Conservation (phyloP, 2,888 invertebrate genomes). For the Trichopria drosophilae region DNA sequence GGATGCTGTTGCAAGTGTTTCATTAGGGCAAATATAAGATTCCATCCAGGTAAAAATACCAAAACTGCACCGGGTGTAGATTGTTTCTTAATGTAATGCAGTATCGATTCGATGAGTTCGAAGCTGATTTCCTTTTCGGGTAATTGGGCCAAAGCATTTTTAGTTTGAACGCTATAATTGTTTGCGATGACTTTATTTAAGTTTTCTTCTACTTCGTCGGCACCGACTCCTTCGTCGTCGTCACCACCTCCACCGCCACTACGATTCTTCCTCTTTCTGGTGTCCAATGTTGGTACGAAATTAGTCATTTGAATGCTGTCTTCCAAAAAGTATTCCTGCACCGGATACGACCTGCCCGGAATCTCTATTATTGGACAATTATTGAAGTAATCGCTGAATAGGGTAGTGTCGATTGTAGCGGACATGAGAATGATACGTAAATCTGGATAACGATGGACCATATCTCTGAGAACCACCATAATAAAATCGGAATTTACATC, state of each 20-base stretch:
- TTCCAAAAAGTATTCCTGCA: slow-evolving; percentile 89
- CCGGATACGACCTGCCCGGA: slow-evolving; percentile 84
- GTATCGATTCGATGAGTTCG: slow-evolving; percentile 84
- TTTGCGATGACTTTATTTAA: slow-evolving; percentile 66
- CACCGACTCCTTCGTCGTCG: slow-evolving; percentile 54
- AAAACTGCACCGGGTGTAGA: slow-evolving; percentile 82
- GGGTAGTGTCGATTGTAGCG: slow-evolving; percentile 92
- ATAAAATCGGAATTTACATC: slow-evolving; percentile 96
- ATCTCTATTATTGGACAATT: slow-evolving; percentile 89
- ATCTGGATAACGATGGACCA: slow-evolving; percentile 91
- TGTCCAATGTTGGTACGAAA: slow-evolving; percentile 77
- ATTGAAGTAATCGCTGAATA: slow-evolving; percentile 92
- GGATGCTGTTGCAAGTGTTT: slow-evolving; percentile 78
- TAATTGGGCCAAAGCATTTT: slow-evolving; percentile 71
- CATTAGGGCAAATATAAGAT: slow-evolving; percentile 90
- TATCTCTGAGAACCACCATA: slow-evolving; percentile 89
- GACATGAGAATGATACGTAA: slow-evolving; percentile 95
- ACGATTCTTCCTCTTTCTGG: slow-evolving; percentile 66
- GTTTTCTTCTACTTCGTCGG: slow-evolving; percentile 68
- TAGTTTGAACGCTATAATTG: slow-evolving; percentile 63
- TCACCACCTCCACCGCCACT: slow-evolving; percentile 58
- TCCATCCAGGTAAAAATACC: slow-evolving; percentile 96
- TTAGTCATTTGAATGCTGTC: slow-evolving; percentile 86
- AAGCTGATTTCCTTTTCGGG: slow-evolving; percentile 92
- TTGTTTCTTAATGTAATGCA: slow-evolving; percentile 66